Conservation (phyloP, 2,113 vertebrate species). For the Bettongia penicillata region DNA sequence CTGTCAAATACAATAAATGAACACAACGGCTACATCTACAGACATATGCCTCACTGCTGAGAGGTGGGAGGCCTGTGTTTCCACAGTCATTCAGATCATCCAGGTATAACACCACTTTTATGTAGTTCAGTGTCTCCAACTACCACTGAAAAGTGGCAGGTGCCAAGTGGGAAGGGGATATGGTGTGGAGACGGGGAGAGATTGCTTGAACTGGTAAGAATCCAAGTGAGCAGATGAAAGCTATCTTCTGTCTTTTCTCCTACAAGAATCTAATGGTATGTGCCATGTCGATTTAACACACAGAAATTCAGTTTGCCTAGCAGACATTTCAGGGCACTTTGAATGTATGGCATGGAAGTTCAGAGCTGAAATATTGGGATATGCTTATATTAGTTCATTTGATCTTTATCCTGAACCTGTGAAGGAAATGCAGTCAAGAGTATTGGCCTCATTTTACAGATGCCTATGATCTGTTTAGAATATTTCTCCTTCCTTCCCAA, state of each 20-base stretch:
- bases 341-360: background rate
- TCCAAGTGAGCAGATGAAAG: background rate
- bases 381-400: background rate
- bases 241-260: background rate
- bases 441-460: background rate
- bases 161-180: background rate
- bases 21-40: background rate
- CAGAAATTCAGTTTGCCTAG: background rate
- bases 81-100: background rate
- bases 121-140: background rate
- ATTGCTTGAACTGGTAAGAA: background rate
- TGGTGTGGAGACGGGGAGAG: background rate
- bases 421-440: background rate
- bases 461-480: background rate
- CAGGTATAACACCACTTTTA: background rate
- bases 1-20: background rate
- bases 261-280: background rate
- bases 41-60: background rate
- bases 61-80: background rate
- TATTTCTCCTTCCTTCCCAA: background rate
- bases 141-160: background rate
- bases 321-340: background rate
- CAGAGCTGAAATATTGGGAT: background rate
- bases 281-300: background rate
- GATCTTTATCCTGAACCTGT: background rate